These are phyloP conservation scores for Hydrozoanthus gracilis DNA, from an alignment of 92 coral and sea anemone species.

Conservation along the genomic window DNA sequence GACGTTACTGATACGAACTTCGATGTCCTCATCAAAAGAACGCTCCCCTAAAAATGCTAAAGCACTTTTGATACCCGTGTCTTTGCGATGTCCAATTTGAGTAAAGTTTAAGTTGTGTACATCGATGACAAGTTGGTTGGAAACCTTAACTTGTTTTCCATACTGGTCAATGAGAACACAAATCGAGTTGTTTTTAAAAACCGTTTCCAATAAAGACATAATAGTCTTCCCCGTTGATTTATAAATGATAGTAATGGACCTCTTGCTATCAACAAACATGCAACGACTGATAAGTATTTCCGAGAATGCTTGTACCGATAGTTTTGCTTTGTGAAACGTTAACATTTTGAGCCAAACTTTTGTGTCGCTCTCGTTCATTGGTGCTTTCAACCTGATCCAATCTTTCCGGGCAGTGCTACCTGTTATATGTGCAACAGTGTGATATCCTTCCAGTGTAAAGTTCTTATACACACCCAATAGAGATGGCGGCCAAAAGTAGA, in stretches of 20 bases:
- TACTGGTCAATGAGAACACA: background rate
- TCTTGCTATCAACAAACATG: background rate
- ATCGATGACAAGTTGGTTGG: background rate
- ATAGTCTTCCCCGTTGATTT: background rate
- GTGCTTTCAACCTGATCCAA: background rate
- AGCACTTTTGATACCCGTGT: background rate
- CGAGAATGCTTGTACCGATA: background rate
- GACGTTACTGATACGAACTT: background rate
- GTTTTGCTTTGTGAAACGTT: background rate
- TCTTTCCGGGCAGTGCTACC: background rate
- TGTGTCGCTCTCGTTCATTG: background rate
- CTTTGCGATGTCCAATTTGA: background rate
- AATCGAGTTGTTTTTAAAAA: background rate
- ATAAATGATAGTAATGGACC: background rate
- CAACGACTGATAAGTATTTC: background rate
- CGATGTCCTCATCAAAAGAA: background rate
- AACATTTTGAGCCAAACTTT: background rate
- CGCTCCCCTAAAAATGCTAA: background rate
- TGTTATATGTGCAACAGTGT: background rate
- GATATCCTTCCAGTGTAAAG: background rate
- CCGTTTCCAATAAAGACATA: background rate
- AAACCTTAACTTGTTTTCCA: too few species aligned
- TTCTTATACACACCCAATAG: background rate
- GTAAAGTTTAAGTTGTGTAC: background rate
- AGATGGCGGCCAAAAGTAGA: constrained; percentile 19